Conservation (phyloP, 2,113 vertebrate genomes). For the Notarius lentiginosus region DNA sequence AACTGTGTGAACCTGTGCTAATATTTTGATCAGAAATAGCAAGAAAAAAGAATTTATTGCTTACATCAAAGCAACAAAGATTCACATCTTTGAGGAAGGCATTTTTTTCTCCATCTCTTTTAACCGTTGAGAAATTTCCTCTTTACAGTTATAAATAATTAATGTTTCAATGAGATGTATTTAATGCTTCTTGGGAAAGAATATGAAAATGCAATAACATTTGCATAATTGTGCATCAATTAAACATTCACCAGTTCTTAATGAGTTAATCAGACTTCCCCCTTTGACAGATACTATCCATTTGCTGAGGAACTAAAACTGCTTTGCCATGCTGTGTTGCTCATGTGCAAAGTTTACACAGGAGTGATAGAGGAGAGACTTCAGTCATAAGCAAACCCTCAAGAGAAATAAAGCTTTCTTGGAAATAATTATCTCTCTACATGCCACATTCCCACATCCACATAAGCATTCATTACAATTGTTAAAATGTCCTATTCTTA, state of each 20-base stretch:
- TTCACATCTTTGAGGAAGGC: slow-evolving; percentile 15
- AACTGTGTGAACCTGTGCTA: not conserved
- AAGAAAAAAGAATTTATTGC: not conserved
- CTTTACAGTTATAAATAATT: slow-evolving; percentile 73
- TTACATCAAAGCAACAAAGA: not conserved
- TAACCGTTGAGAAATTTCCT: slow-evolving; percentile 54
- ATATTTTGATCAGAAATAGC: not conserved
- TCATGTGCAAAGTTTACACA: slow-evolving; percentile 29
- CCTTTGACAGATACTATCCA: slow-evolving; percentile 36
- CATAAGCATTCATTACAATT: not conserved
- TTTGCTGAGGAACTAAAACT: slow-evolving; percentile 50
- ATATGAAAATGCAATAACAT: slow-evolving; percentile 74
- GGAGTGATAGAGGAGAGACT: slow-evolving; percentile 19
- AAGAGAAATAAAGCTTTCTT: slow-evolving; percentile 15
- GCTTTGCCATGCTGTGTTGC: slow-evolving; percentile 42
- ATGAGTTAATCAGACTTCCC: slow-evolving; percentile 69
- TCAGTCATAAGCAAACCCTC: slow-evolving; percentile 40
- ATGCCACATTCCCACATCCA: not conserved
- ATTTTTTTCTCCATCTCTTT: slow-evolving; percentile 12
- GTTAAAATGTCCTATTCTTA: not conserved
- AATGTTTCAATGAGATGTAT: slow-evolving; percentile 71
- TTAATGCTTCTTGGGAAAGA: slow-evolving; percentile 69
- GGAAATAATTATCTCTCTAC: not conserved
- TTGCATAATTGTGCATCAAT: slow-evolving; percentile 77
- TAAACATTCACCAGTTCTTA: slow-evolving; percentile 74